These are phyloP conservation scores for Catharus minimus DNA, from an alignment of 2,113 vertebrate genomes.

Conservation along the genomic window DNA sequence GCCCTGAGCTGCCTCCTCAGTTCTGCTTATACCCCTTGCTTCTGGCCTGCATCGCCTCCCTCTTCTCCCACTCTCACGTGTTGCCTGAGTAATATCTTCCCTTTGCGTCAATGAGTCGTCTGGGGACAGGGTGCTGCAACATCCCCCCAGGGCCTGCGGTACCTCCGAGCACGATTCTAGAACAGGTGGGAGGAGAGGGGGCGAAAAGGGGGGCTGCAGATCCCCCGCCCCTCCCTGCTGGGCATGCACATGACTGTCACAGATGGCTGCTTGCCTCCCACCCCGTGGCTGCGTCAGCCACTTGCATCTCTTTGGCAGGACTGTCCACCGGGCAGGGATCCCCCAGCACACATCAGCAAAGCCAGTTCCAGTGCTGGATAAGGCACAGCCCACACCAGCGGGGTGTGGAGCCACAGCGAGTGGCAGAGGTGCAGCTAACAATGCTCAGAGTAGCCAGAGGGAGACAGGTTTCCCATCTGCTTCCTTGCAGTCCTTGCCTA, in stretches of 20 bases:
- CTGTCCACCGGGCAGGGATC: not conserved
- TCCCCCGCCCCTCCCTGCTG: not conserved
- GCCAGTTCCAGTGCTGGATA: not conserved
- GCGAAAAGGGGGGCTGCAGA: not conserved
- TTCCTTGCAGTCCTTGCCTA: not conserved
- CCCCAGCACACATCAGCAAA: not conserved
- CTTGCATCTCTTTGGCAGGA: not conserved
- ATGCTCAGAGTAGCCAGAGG: not conserved
- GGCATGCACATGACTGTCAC: not conserved
- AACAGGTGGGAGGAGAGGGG: not conserved
- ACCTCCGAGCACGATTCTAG: not conserved
- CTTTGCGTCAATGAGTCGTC: not conserved
- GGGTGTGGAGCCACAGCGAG: not conserved
- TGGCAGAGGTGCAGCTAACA: not conserved
- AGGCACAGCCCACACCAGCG: rapidly evolving
- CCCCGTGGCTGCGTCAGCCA: not conserved
- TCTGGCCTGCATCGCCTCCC: not conserved
- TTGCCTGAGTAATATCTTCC: not conserved
- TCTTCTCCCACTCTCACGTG: not conserved
- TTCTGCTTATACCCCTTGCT: not conserved
- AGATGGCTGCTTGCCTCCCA: conserved; percentile 30
- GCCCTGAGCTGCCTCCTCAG: not conserved
- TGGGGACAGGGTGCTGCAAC: not conserved
- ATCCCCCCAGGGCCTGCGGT: not conserved
- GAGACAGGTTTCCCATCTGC: not conserved